Percentiles rank a stretch among this genome's conserved stretches.
Conservation (phyloP, 2,888 invertebrate species). For the Eutolmus rufibarbis region DNA sequence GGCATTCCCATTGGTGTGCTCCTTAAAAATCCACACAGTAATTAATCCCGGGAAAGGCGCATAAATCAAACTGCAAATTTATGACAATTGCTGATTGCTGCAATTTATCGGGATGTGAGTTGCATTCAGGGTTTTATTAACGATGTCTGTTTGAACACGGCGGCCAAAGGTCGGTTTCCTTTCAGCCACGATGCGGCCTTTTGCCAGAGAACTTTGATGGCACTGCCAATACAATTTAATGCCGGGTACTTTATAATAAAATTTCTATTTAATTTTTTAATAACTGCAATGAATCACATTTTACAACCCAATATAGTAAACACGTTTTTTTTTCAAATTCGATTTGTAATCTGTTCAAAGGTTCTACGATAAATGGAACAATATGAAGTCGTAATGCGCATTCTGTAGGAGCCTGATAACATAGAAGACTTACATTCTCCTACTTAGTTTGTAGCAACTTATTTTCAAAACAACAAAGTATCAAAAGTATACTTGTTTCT, state of each 20-base stretch:
- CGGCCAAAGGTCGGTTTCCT: background rate
- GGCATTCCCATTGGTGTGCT: background rate
- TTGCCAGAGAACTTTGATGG: background rate
- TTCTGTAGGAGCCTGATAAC: background rate
- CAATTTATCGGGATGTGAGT: background rate
- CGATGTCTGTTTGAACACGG: background rate
- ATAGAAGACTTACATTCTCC: background rate
- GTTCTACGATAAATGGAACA: background rate
- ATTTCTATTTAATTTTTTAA: background rate
- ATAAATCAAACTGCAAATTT: constrained; percentile 14
- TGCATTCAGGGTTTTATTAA: background rate
- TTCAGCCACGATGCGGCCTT: background rate
- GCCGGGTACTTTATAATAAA: background rate
- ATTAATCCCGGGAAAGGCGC: constrained; percentile 11
- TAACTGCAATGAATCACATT: background rate
- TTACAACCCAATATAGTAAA: background rate
- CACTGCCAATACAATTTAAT: background rate
- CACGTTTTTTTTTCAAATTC: background rate
- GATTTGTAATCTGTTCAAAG: background rate
- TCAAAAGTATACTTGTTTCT: too few relatives aligned
- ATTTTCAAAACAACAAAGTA: background rate
- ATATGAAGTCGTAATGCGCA: background rate
- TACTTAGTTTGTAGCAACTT: background rate
- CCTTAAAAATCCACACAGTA: constrained; percentile 19
- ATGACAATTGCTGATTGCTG: constrained; percentile 4